These are phyloP conservation scores for Drosophila sechellia DNA, from an alignment of 1,140 invertebrate species.

Conservation along the genomic window DNA sequence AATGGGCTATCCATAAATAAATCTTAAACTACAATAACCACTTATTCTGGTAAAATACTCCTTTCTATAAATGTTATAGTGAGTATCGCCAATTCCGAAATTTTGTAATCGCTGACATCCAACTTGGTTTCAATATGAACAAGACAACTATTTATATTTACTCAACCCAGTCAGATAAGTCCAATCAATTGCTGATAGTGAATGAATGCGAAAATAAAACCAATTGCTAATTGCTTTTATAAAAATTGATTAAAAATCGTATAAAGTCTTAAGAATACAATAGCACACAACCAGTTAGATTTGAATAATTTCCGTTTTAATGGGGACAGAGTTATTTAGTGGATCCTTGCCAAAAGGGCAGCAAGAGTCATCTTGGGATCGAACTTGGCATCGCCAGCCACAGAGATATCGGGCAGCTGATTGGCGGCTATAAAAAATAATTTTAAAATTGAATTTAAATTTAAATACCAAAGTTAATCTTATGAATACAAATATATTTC, in stretches of 20 bases:
- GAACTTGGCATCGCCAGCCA: slow-evolving; percentile 56
- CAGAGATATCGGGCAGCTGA: slow-evolving; percentile 56
- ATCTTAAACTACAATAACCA: too few species aligned
- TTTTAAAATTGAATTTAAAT: not conserved
- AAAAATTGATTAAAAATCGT: slow-evolving; percentile 26
- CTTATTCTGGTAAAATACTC: too few species aligned
- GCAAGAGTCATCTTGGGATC: slow-evolving; percentile 19
- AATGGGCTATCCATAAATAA: not conserved
- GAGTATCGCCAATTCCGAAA: too few species aligned
- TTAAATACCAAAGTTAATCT: not conserved
- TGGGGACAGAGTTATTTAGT: slow-evolving; percentile 6
- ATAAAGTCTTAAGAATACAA: slow-evolving; percentile 41
- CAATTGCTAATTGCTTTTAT: not conserved
- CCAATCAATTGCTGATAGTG: slow-evolving; percentile 17
- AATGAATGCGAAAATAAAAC: slow-evolving; percentile 27
- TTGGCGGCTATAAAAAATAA: not conserved
- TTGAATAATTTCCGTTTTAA: slow-evolving; percentile 15
- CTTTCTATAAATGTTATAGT: too few species aligned
- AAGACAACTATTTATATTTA: slow-evolving; percentile 17
- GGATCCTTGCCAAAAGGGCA: slow-evolving; percentile 8
- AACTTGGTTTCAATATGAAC: not conserved
- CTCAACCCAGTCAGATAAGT: slow-evolving; percentile 35
- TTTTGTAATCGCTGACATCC: not conserved
- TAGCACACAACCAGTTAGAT: slow-evolving; percentile 20
- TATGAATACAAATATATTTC: not conserved